Evolutionary conservation across 2,888 invertebrate genomes (phyloP).

Genomic region (Sesia bembeciformis): DNA sequence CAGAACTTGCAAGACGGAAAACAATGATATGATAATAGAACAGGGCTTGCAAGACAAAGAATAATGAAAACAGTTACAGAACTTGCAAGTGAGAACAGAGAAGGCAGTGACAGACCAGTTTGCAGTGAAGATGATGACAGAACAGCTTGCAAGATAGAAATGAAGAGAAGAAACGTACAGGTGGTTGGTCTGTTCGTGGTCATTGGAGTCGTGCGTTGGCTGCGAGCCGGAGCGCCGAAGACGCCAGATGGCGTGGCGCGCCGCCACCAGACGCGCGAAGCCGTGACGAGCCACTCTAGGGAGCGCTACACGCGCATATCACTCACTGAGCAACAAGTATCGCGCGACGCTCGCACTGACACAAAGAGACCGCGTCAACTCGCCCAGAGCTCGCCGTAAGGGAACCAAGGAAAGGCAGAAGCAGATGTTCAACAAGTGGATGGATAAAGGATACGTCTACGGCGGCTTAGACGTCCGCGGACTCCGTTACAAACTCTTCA

Average conservation of each 20-base stretch:
- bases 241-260: slow-evolving; percentile 82
- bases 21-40: background rate
- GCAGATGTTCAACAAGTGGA: slow-evolving; percentile 23
- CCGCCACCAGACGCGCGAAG: slow-evolving; percentile 81
- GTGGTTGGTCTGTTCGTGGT: slow-evolving; percentile 71
- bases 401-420: slow-evolving; percentile 7
- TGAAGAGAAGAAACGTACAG: slow-evolving; percentile 64
- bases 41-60: background rate
- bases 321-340: slow-evolving; percentile 48
- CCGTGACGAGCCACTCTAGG: slow-evolving; percentile 79
- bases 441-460: slow-evolving; percentile 21
- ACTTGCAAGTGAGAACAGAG: background rate
- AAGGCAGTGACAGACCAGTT: slow-evolving; percentile 6
- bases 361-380: slow-evolving; percentile 9
- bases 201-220: slow-evolving; percentile 66
- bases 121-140: slow-evolving; percentile 12
- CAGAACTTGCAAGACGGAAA: background rate
- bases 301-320: slow-evolving; percentile 59
- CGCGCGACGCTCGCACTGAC: slow-evolving; percentile 23
- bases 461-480: slow-evolving; percentile 31
- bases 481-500: slow-evolving; percentile 32
- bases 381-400: slow-evolving; percentile 29
- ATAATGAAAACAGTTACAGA: background rate
- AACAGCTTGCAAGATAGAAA: slow-evolving; percentile 11
- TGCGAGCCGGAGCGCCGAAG: slow-evolving; percentile 74